Percentiles rank a stretch among this genome's conserved stretches.
phyloP scores from a whole-genome alignment of 37 sponge, comb jelly and placozoan genomes.

The Mnemiopsis leidyi region DNA sequence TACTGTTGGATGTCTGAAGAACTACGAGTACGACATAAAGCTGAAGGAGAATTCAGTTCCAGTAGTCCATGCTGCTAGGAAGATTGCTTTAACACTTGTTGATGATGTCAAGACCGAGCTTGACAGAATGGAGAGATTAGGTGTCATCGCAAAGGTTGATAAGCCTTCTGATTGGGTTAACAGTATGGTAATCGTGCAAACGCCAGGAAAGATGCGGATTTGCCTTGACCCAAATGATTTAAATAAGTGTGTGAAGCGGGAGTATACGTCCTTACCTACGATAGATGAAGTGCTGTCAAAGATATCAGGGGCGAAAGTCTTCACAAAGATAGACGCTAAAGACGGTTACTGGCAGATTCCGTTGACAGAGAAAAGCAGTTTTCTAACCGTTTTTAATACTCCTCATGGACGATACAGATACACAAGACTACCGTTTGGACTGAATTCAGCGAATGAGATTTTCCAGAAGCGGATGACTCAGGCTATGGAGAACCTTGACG shows the following conservation, averaged over 20 bases:
- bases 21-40: background rate
- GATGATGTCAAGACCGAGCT: slow-evolving; percentile 69
- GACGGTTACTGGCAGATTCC: slow-evolving; percentile 71
- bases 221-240: slow-evolving; percentile 73
- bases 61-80: slow-evolving; percentile 63
- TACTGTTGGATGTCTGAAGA: background rate
- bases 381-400: slow-evolving; percentile 71
- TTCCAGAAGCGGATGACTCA: slow-evolving; percentile 71
- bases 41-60: slow-evolving; percentile 11
- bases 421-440: slow-evolving; percentile 71
- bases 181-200: slow-evolving; percentile 66
- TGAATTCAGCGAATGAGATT: slow-evolving; percentile 74
- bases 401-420: slow-evolving; percentile 70
- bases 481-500: slow-evolving; percentile 42
- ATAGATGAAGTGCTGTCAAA: slow-evolving; percentile 72
- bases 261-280: slow-evolving; percentile 72
- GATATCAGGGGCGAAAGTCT: slow-evolving; percentile 67
- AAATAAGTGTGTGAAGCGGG: slow-evolving; percentile 68
- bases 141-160: slow-evolving; percentile 49
- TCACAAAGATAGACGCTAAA: slow-evolving; percentile 70
- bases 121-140: slow-evolving; percentile 67
- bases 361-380: slow-evolving; percentile 49
- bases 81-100: slow-evolving; percentile 67
- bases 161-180: slow-evolving; percentile 70
- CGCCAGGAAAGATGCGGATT: slow-evolving; percentile 66